These are phyloP conservation scores for Podilymbus podiceps DNA, from an alignment of 2,113 vertebrate species.

Conservation along the genomic window DNA sequence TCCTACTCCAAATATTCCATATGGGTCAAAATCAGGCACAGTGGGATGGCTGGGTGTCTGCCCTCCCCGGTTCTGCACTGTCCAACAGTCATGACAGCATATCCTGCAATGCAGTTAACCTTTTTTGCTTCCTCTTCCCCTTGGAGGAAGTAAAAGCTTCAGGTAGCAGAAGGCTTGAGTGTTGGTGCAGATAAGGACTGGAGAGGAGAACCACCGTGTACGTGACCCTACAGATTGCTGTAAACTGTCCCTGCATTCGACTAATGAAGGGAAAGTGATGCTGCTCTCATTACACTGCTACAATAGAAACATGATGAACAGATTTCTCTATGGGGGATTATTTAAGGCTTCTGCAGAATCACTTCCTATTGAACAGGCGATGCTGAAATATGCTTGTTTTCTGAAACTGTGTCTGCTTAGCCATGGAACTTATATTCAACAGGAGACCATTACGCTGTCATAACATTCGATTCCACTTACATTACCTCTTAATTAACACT, in stretches of 20 bases:
- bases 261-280: not conserved
- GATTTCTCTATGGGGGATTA: not conserved
- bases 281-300: not conserved
- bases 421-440: slow-evolving; percentile 30
- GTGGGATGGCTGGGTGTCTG: not conserved
- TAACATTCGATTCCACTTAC: slow-evolving; percentile 17
- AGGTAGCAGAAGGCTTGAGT: not conserved
- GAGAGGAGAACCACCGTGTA: rapidly evolving
- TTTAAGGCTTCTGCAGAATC: not conserved
- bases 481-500: slow-evolving; percentile 51
- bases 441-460: slow-evolving; percentile 5
- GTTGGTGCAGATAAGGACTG: not conserved
- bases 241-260: not conserved
- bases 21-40: not conserved
- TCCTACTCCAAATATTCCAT: not conserved
- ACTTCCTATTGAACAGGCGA: not conserved
- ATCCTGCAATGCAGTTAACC: not conserved
- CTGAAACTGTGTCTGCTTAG: not conserved
- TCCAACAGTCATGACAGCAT: not conserved
- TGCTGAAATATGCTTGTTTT: not conserved
- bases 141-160: not conserved
- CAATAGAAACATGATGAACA: not conserved
- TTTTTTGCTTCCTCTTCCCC: not conserved
- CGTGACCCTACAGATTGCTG: not conserved
- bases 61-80: not conserved